These are phyloP conservation scores for Aproaerema taeniolella DNA, from an alignment of 2,888 invertebrate species.

Conservation along the genomic window DNA sequence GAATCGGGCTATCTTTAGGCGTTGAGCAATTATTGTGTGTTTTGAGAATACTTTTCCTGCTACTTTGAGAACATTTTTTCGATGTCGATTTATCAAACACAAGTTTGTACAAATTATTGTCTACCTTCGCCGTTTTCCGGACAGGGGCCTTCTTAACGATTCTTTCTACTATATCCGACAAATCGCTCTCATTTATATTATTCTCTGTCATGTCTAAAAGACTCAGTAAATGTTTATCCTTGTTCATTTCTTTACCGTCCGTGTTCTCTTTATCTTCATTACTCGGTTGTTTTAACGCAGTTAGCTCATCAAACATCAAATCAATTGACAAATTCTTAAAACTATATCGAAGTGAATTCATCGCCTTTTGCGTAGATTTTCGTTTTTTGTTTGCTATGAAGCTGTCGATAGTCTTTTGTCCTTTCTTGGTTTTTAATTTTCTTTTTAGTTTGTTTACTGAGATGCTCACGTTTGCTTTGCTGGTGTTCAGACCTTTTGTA, in stretches of 20 bases:
- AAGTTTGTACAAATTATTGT: slow-evolving; percentile 51
- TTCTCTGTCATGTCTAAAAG: slow-evolving; percentile 38
- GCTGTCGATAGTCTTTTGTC: slow-evolving; percentile 58
- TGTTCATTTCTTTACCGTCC: slow-evolving; percentile 30
- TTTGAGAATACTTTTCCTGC: slow-evolving; percentile 35
- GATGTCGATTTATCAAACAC: slow-evolving; percentile 50
- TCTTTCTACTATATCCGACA: slow-evolving; percentile 57
- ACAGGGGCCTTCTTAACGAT: slow-evolving; percentile 46
- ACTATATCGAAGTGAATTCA: slow-evolving; percentile 34
- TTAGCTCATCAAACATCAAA: slow-evolving; percentile 19
- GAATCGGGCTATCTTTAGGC: slow-evolving; percentile 48
- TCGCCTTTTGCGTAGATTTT: slow-evolving; percentile 34
- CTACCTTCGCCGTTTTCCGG: slow-evolving; percentile 46
- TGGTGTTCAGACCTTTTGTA: slow-evolving; percentile 31
- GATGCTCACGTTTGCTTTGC: slow-evolving; percentile 52
- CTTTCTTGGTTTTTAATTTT: slow-evolving; percentile 46
- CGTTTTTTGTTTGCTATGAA: slow-evolving; percentile 51
- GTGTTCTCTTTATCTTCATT: slow-evolving; percentile 5
- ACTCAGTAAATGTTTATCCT: slow-evolving; percentile 33
- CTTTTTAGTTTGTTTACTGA: slow-evolving; percentile 58
- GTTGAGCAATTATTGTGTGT: slow-evolving; percentile 57
- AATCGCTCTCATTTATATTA: slow-evolving; percentile 38
- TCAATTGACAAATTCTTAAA: slow-evolving; percentile 40
- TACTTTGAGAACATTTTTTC: slow-evolving; percentile 31
- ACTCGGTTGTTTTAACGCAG: slow-evolving; percentile 2